Percentiles rank a stretch among this genome's conserved stretches.
phyloP scores from a whole-genome alignment of 2,888 invertebrate genomes.

The Ernsta delagoae region DNA sequence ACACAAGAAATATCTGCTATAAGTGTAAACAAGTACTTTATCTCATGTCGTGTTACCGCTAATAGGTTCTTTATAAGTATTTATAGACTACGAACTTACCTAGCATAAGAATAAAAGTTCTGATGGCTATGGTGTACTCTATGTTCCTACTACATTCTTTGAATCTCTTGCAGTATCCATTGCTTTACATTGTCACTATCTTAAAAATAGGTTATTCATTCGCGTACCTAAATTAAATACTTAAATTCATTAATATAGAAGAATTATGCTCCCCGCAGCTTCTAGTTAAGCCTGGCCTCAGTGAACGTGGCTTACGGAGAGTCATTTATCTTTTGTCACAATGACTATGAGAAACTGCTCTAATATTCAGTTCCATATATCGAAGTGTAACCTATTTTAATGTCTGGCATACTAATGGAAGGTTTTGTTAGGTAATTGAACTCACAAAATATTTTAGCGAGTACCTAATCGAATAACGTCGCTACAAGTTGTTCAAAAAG shows the following conservation, averaged over 20 bases:
- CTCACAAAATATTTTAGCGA: background rate
- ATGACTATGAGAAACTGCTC: conserved; percentile 24
- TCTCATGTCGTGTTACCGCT: too few relatives aligned
- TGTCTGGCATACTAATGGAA: background rate
- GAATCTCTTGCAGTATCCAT: too few relatives aligned
- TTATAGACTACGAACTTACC: too few relatives aligned
- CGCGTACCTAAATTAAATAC: background rate
- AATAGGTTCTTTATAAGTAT: too few relatives aligned
- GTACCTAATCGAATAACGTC: background rate
- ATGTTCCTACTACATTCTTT: too few relatives aligned
- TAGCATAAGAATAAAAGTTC: too few relatives aligned
- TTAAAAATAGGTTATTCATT: background rate
- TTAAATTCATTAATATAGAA: conserved; percentile 18
- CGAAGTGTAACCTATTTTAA: conserved; percentile 3
- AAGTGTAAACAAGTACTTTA: too few relatives aligned
- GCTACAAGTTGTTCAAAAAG: background rate
- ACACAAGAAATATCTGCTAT: too few relatives aligned
- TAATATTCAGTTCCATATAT: conserved; percentile 11
- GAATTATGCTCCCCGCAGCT: conserved; percentile 6
- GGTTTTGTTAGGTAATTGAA: background rate
- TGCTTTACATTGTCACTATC: background rate
- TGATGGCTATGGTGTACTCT: too few relatives aligned
- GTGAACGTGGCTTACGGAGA: conserved; percentile 24
- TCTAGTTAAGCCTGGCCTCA: conserved; percentile 21
- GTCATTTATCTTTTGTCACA: conserved; percentile 27